Evolutionary conservation across 2,888 invertebrate genomes (phyloP).

Genomic region (Troides aeacus): DNA sequence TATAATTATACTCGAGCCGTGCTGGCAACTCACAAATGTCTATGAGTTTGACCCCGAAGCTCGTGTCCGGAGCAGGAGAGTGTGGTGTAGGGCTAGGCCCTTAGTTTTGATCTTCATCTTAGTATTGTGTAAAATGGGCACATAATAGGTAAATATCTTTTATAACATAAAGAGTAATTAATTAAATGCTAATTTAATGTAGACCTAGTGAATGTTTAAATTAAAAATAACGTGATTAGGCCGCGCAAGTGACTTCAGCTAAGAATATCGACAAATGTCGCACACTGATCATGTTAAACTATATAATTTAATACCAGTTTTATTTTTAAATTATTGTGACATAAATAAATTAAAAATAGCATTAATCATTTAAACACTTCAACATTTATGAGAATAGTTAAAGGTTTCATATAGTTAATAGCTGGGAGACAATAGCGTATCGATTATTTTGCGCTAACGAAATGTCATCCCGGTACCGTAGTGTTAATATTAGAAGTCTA

Average conservation of each 20-base stretch:
- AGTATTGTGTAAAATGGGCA: conserved; percentile 78
- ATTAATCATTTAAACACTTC: conserved; percentile 6
- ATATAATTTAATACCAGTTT: conserved; percentile 62
- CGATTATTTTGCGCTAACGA: conserved; percentile 79
- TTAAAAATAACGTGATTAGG: conserved; percentile 62
- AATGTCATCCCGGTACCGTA: conserved; percentile 78
- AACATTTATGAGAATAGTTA: background rate
- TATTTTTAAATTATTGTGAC: conserved; percentile 42
- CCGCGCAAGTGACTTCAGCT: conserved; percentile 62
- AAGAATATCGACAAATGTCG: conserved; percentile 76
- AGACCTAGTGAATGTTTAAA: conserved; percentile 39
- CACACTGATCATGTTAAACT: conserved; percentile 65
- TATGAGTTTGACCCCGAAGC: conserved; percentile 81
- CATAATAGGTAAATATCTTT: conserved; percentile 76
- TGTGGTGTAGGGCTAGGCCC: conserved; percentile 77
- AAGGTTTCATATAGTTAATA: conserved; percentile 57
- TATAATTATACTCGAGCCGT: conserved; percentile 13
- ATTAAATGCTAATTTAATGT: conserved; percentile 29
- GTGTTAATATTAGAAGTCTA: conserved; percentile 80
- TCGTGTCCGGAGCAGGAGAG: conserved; percentile 77
- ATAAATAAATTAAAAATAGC: conserved; percentile 21
- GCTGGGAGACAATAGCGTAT: conserved; percentile 79
- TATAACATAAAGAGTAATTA: conserved; percentile 35
- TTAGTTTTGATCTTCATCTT: conserved; percentile 73
- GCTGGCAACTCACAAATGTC: conserved; percentile 73